These are phyloP conservation scores for Leucozona laternaria DNA, from an alignment of 2,888 invertebrate species.

Conservation along the genomic window DNA sequence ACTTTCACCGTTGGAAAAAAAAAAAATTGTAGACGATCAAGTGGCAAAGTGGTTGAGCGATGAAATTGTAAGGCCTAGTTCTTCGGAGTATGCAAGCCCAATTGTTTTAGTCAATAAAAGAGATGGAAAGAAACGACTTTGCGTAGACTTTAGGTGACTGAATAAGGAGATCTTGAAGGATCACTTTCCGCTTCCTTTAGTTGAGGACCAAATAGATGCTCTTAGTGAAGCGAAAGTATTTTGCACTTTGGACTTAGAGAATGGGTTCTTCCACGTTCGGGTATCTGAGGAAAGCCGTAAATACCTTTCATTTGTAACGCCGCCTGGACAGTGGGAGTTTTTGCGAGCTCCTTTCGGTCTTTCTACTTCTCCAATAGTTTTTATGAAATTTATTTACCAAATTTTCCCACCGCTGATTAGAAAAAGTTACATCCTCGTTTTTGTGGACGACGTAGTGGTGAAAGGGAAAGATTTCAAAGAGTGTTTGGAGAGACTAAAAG, in stretches of 20 bases:
- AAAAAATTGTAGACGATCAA: constrained; percentile 26
- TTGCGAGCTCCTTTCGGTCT: neutral
- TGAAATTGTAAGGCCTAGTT: constrained; percentile 74
- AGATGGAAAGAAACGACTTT: constrained; percentile 59
- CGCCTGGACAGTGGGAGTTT: neutral
- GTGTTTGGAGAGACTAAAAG: neutral
- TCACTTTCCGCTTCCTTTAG: constrained; percentile 76
- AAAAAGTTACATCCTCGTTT: neutral
- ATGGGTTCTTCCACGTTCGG: constrained; percentile 79
- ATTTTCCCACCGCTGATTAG: neutral
- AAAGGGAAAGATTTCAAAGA: neutral
- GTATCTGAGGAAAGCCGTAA: constrained; percentile 71
- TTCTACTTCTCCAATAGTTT: neutral
- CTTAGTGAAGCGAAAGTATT: constrained; percentile 77
- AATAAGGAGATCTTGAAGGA: constrained; percentile 69
- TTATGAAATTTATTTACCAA: neutral
- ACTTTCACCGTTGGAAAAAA: constrained; percentile 10
- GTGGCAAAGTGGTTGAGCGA: constrained; percentile 5
- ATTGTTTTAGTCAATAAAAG: constrained; percentile 47
- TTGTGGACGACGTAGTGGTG: neutral
- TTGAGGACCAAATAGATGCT: constrained; percentile 78
- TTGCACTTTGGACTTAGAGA: constrained; percentile 50
- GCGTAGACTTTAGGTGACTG: constrained; percentile 71
- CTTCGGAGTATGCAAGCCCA: neutral
- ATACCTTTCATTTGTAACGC: constrained; percentile 30